These are phyloP conservation scores for Gephyroberyx darwinii DNA, from an alignment of 2,797 vertebrate genomes.

Conservation along the genomic window DNA sequence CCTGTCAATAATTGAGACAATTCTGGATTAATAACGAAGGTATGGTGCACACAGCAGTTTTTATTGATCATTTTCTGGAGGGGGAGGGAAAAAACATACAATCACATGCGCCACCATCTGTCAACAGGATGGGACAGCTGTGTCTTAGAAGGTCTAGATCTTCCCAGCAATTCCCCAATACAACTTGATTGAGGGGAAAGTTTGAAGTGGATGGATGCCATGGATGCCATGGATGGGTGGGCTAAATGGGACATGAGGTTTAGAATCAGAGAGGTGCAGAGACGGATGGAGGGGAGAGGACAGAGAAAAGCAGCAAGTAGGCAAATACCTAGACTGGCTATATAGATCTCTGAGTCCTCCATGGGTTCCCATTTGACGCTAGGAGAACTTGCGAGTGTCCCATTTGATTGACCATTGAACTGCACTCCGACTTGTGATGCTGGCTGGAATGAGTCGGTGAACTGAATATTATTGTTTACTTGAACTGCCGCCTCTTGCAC, in stretches of 20 bases:
- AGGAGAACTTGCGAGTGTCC: conserved; percentile 14
- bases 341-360: conserved; percentile 92
- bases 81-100: background rate
- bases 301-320: background rate
- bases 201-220: background rate
- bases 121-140: no score
- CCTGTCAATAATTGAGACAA: background rate
- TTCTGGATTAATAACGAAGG: background rate
- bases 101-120: background rate
- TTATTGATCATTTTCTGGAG: background rate
- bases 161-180: no score
- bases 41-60: background rate
- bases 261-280: background rate
- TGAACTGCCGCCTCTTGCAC: conserved; percentile 53
- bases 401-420: conserved; percentile 61
- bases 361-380: conserved; percentile 89
- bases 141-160: background rate
- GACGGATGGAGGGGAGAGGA: background rate
- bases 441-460: conserved; percentile 89
- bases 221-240: background rate
- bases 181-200: no score
- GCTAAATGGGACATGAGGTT: background rate
- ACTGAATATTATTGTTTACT: conserved; percentile 69
- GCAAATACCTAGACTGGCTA: conserved; percentile 90
- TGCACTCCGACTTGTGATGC: conserved; percentile 41